phyloP scores from a whole-genome alignment of 2,797 vertebrate genomes.

The Schizopygopsis pylzovi region DNA sequence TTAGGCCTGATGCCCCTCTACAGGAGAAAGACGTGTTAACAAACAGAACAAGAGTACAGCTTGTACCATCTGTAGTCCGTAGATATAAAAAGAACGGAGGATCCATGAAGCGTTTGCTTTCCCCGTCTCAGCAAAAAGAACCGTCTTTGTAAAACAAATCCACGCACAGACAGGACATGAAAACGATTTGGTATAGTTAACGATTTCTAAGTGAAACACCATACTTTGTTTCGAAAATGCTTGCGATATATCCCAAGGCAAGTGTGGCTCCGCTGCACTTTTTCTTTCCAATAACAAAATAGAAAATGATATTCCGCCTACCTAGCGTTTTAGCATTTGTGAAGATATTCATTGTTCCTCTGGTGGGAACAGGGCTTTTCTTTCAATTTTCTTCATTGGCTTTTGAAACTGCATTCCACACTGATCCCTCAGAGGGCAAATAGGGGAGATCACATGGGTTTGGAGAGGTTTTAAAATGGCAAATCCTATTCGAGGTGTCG shows the following conservation, averaged over 20 bases:
- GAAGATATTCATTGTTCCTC: constrained; percentile 53
- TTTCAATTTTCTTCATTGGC: constrained; percentile 72
- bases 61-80: constrained; percentile 37
- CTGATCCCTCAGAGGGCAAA: constrained; percentile 78
- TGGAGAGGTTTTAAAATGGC: constrained; percentile 83
- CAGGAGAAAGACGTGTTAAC: constrained; percentile 38
- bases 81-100: constrained; percentile 35
- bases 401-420: constrained; percentile 79
- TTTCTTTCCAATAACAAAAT: constrained; percentile 68
- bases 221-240: constrained; percentile 62
- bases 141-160: constrained; percentile 65
- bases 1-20: constrained; percentile 49
- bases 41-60: constrained; percentile 22
- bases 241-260: constrained; percentile 61
- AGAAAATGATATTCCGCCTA: constrained; percentile 69
- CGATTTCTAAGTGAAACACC: constrained; percentile 67
- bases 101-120: constrained; percentile 38
- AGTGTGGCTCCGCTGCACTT: constrained; percentile 61
- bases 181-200: constrained; percentile 71
- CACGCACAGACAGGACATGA: constrained; percentile 64
- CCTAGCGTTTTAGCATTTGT: constrained; percentile 73
- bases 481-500: constrained; percentile 85
- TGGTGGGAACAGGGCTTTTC: constrained; percentile 62
- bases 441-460: constrained; percentile 80
- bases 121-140: constrained; percentile 47